phyloP scores from a whole-genome alignment of 2,888 invertebrate species.

The Rhimphoctona megacephalus region DNA sequence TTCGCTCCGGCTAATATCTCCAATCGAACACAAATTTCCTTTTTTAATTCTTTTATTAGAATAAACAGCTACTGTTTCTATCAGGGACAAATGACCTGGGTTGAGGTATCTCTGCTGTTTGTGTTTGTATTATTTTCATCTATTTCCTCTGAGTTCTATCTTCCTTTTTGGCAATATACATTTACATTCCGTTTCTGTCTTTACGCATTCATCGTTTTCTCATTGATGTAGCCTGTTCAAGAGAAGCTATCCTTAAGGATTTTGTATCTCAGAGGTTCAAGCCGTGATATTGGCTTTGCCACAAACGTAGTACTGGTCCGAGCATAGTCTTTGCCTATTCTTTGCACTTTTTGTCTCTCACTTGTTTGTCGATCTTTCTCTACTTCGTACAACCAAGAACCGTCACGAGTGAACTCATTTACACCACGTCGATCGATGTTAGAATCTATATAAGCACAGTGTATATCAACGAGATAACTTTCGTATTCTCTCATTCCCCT shows the following conservation, averaged over 20 bases:
- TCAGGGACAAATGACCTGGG: neutral
- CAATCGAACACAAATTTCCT: neutral
- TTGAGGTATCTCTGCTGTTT: neutral
- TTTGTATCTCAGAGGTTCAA: neutral
- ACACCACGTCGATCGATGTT: conserved; percentile 13
- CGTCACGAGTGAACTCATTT: conserved; percentile 4
- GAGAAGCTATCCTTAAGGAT: neutral
- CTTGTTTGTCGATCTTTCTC: conserved; percentile 7
- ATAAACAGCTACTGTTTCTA: conserved; percentile 38
- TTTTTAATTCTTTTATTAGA: conserved; percentile 56
- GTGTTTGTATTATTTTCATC: neutral
- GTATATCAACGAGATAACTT: conserved; percentile 20
- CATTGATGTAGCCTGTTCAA: neutral
- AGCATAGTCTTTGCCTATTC: neutral
- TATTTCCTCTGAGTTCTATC: neutral
- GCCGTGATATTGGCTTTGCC: neutral
- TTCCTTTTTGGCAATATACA: conserved; percentile 23
- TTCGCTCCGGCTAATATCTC: conserved; percentile 52
- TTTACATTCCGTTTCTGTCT: neutral
- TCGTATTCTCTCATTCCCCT: conserved; percentile 29
- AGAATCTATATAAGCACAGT: conserved; percentile 9
- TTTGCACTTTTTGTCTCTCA: neutral
- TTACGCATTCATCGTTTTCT: neutral
- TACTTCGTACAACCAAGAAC: neutral
- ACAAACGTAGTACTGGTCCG: neutral